Percentiles rank a stretch among this genome's conserved stretches.
These are phyloP conservation scores for Ciconia stormi DNA, from an alignment of 2,113 vertebrate genomes.

Conservation along the genomic window DNA sequence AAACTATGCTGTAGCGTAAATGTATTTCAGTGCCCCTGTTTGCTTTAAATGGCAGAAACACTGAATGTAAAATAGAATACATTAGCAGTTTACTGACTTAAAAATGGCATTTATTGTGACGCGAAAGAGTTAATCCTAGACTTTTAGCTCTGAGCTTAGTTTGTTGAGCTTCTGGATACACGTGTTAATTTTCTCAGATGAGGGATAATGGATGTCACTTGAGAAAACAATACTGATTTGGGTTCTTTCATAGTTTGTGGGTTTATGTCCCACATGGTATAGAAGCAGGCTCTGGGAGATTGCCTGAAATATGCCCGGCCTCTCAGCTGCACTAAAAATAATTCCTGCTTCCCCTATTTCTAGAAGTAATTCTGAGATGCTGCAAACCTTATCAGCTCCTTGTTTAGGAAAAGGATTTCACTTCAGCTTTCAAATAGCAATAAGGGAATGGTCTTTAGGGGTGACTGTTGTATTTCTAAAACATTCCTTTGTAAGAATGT, in stretches of 20 bases:
- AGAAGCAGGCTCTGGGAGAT: constrained; percentile 50
- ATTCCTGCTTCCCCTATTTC: constrained; percentile 50
- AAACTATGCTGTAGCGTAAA: background rate
- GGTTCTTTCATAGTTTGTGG: constrained; percentile 67
- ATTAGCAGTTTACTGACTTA: background rate
- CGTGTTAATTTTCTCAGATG: constrained; percentile 68
- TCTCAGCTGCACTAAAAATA: constrained; percentile 69
- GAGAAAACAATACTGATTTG: constrained; percentile 66
- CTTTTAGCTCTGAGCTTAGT: constrained; percentile 55
- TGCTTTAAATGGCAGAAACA: constrained; percentile 1
- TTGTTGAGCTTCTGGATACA: constrained; percentile 59
- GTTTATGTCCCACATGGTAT: constrained; percentile 62
- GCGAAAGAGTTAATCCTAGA: constrained; percentile 39
- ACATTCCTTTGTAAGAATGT: background rate
- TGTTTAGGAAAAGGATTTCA: constrained; percentile 21
- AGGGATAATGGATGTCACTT: constrained; percentile 67
- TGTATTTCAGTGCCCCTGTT: background rate
- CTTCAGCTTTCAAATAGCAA: background rate
- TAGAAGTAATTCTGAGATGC: constrained; percentile 34
- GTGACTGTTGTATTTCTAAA: background rate
- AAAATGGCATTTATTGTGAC: background rate
- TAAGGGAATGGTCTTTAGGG: background rate
- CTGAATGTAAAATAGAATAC: background rate
- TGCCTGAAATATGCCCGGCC: constrained; percentile 63
- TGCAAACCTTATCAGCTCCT: constrained; percentile 21